A percentile compares a stretch with the other conserved stretches of the same genome.
These are phyloP conservation scores for Melanogrammus aeglefinus DNA, from an alignment of 2,797 vertebrate species.

Conservation along the genomic window DNA sequence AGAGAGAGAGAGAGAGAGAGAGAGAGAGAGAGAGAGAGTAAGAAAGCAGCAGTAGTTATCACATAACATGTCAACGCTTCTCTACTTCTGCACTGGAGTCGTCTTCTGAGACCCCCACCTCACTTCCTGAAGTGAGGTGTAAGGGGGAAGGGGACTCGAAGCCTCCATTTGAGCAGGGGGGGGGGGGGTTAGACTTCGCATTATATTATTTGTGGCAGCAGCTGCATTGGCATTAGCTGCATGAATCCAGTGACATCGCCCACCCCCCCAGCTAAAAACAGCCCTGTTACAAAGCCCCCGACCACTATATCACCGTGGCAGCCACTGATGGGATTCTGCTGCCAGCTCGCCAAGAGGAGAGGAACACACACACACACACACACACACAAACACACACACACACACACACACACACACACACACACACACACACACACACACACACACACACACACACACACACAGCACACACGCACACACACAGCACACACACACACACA, in stretches of 20 bases:
- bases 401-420: slow-evolving; percentile 17
- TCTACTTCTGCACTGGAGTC: too few species aligned
- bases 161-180: slow-evolving; percentile 33
- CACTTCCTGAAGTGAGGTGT: slow-evolving; percentile 32
- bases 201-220: slow-evolving; percentile 62
- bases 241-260: slow-evolving; percentile 60
- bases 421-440: slow-evolving; percentile 2
- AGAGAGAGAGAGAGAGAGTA: not conserved
- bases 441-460: slow-evolving; percentile 6
- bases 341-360: slow-evolving; percentile 17
- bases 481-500: too few species aligned
- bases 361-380: slow-evolving; percentile 23
- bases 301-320: slow-evolving; percentile 50
- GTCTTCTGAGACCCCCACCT: not conserved
- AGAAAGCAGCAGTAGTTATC: not conserved
- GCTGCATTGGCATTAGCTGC: slow-evolving; percentile 61
- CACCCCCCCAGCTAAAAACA: slow-evolving; percentile 53
- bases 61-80: too few species aligned
- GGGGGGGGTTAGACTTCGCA: slow-evolving; percentile 29
- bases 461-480: slow-evolving; percentile 10
- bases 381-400: slow-evolving; percentile 22
- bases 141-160: slow-evolving; percentile 24
- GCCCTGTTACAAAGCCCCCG: slow-evolving; percentile 48
- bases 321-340: slow-evolving; percentile 43
- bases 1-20: not conserved